Evolutionary conservation across 2,888 invertebrate species (phyloP), one percentile per base, ranked within the genome.

Genomic region (Nebria salina): DNA sequence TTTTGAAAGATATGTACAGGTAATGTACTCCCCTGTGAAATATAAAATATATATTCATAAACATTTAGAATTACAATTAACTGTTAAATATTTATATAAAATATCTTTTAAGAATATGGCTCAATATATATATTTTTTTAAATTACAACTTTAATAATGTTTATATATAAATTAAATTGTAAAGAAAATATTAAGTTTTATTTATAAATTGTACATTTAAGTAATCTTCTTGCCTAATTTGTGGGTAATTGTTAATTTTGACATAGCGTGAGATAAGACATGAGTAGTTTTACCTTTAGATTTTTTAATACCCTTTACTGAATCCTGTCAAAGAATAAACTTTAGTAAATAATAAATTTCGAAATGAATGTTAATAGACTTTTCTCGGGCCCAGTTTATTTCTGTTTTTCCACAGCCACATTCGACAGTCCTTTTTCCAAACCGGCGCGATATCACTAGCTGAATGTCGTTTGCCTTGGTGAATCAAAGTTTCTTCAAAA

Each of bases 371-470:
- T 8, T 75, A 75, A 75, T 25, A 75, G 8, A 75, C 75, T 81
- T 81, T 75, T 81, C 65, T 81, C 20, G 43, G 9, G 70, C 73
- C 43, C 13, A 13, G 42, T 75, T 64, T 25, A 20, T 74, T 65
- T 8, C 66, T 75, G 8, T 74, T 81, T 65, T 91, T 91, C 91
- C 91, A 94, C 77, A 94, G 87, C 90, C 93, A 94, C 90, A 91
- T 93, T 85, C 94, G 89, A 83, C 93, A 93, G 85, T 94, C 94
- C 86, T 94, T 94, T 86, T 93, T 94, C 93, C 93, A 94, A 82
- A 91, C 90, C 85, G 90, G 90, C 0, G 93, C 93, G 82, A 94
- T 92, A 85, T 93, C 91, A 75, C 88, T 90, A 0, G 91, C 88
- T 15, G 91, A 90, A 84, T 92, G 91, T 83, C 87, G 89, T 82